Percentiles rank a stretch among this genome's conserved stretches.
Conservation (phyloP, 2,888 invertebrate genomes). For the Chymomyza procnemis region DNA sequence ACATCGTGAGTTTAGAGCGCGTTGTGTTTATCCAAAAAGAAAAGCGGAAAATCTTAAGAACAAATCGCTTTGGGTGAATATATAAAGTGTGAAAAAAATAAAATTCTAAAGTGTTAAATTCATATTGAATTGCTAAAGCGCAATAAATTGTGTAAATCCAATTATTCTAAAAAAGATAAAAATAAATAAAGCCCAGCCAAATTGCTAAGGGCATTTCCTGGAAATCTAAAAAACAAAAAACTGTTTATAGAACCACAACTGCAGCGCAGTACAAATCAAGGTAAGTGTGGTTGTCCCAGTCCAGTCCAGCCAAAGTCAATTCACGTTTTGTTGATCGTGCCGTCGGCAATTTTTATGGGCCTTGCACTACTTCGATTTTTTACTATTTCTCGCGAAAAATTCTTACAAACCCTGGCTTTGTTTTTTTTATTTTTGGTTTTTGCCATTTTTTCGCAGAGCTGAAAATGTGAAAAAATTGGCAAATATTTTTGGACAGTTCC, state of each 20-base stretch:
- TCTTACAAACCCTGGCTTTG: not conserved
- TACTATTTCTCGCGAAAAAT: constrained; percentile 63
- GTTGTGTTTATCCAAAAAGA: constrained; percentile 22
- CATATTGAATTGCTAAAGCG: constrained; percentile 25
- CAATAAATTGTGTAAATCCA: constrained; percentile 11
- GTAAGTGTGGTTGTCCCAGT: constrained; percentile 44
- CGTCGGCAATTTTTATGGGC: constrained; percentile 50
- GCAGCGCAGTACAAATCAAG: constrained; percentile 36
- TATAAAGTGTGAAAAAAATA: constrained; percentile 18
- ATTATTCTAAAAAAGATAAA: constrained; percentile 14
- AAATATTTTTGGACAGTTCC: constrained; percentile 5
- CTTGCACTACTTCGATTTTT: constrained; percentile 71
- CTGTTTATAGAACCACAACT: constrained; percentile 19
- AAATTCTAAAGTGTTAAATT: constrained; percentile 31
- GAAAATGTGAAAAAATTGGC: constrained; percentile 22
- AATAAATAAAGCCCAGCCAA: constrained; percentile 32
- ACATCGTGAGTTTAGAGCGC: constrained; percentile 60
- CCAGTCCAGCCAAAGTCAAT: constrained; percentile 27
- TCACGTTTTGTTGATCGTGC: constrained; percentile 27
- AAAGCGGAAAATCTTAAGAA: constrained; percentile 2
- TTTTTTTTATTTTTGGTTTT: constrained; percentile 8
- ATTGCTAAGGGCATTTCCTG: constrained; percentile 7
- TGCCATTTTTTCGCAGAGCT: constrained; percentile 6
- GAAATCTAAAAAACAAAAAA: constrained; percentile 6
- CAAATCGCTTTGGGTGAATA: not conserved